Percentiles rank a stretch among this genome's conserved stretches.
These are phyloP conservation scores for Corydoras maculifer DNA, from an alignment of 2,113 vertebrate species.

Conservation along the genomic window DNA sequence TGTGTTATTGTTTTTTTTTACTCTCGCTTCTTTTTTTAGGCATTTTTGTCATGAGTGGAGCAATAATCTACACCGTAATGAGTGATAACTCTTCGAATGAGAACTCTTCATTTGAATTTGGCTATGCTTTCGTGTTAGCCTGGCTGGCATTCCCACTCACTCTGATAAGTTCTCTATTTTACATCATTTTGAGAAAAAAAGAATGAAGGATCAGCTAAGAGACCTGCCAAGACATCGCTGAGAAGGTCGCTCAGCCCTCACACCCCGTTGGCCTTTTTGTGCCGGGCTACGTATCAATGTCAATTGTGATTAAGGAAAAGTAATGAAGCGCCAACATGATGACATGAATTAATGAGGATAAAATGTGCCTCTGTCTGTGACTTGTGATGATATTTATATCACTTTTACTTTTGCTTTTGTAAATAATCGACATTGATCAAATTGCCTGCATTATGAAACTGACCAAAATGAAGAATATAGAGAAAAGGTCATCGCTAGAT, in stretches of 20 bases:
- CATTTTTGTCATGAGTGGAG: slow-evolving; percentile 89
- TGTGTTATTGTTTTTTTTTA: too few relatives aligned
- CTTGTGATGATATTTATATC: slow-evolving; percentile 73
- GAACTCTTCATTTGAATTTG: slow-evolving; percentile 32
- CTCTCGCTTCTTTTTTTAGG: slow-evolving; percentile 56
- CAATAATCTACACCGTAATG: slow-evolving; percentile 91
- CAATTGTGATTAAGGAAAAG: slow-evolving; percentile 9
- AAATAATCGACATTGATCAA: slow-evolving; percentile 66
- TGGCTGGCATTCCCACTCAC: slow-evolving; percentile 92
- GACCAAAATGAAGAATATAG: too few relatives aligned
- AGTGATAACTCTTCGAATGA: slow-evolving; percentile 36
- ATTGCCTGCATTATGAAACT: too few relatives aligned
- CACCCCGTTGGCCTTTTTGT: slow-evolving; percentile 23
- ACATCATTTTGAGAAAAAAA: slow-evolving; percentile 89
- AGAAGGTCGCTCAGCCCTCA: slow-evolving; percentile 41
- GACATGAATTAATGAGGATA: slow-evolving; percentile 29
- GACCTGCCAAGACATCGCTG: slow-evolving; percentile 11
- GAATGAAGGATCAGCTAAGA: slow-evolving; percentile 63
- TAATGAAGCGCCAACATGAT: slow-evolving; percentile 23
- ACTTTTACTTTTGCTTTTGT: slow-evolving; percentile 88
- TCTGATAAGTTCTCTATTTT: slow-evolving; percentile 85
- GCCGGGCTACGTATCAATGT: slow-evolving; percentile 23
- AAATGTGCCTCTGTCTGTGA: slow-evolving; percentile 60
- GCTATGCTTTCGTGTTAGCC: slow-evolving; percentile 87
- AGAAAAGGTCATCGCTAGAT: too few relatives aligned